Evolutionary conservation across 2,888 invertebrate species (phyloP), one percentile per base, ranked within the genome.

Genomic region (Caenorhabditis sinica): DNA sequence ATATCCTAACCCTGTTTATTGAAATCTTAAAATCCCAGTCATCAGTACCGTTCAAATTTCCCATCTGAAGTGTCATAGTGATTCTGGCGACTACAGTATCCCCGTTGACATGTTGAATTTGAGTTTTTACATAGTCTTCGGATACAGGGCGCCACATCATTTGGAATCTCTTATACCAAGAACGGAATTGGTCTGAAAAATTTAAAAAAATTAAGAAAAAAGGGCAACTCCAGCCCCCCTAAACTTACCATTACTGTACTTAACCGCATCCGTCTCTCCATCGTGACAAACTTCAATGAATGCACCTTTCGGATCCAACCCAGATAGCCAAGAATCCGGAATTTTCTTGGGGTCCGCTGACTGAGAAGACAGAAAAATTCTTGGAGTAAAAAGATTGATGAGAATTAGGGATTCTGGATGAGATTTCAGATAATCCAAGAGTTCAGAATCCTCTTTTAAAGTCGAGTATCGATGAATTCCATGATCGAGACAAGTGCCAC

Each of bases 141-240:
- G 6, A 28, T 30, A 17, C 23, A 11, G 30, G 28, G 49, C 49
- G 45, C 65, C 65, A 66, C 65, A 66, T 66, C n/a, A 30, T 25
- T n/a, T n/a, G 30, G 20, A 66, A 49, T 66, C 65, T 2, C 23
- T 49, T 23, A 30, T 66, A 66, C 65, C 65, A 66, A 6, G 65
- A 66, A 28, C 17, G 30, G 23, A 66, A 25, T 66, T 66, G 45
- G 17, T 66, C 65, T 66, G 49, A n/a, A 61, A 66, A 15, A 33
- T 33, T 36, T 0, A 17, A 36, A 36, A 36, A 36, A 17, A 4
- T 61, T 61, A 8, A n/a, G n/a, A 17, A 36, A n/a, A 36, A 33
- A 36, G 11, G n/a, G 20, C 1, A 23, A 13, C 15, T 17, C 0
- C 6, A 60, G 40, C 11, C 2, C 23, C 8, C 15, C 15, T 25